Evolutionary conservation across 2,797 vertebrate species (phyloP).

Genomic region (Melanogrammus aeglefinus): DNA sequence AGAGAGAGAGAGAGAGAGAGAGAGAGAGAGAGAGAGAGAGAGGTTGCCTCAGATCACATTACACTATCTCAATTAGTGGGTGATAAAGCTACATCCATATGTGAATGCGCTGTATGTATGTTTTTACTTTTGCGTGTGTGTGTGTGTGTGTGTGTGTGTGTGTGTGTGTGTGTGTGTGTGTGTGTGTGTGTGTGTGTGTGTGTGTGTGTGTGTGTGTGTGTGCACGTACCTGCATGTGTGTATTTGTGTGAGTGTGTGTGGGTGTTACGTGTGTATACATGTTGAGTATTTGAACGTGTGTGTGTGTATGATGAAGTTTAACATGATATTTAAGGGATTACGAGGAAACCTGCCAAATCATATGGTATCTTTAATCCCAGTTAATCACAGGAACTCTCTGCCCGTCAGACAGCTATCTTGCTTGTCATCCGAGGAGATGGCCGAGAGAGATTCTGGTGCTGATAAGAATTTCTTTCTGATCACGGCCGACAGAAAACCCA

Average conservation of each 20-base stretch:
- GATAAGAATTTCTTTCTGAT: neutral
- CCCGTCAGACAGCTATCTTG: conserved; percentile 12
- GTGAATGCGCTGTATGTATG: neutral
- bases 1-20: conserved; percentile 16
- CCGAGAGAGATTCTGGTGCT: neutral
- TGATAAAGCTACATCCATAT: neutral
- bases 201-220: no score
- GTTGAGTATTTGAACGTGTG: neutral
- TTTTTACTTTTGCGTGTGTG: no score
- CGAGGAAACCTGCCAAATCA: conserved; percentile 42
- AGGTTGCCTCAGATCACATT: neutral
- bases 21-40: neutral
- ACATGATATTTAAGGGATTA: conserved; percentile 47
- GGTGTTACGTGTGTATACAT: no score
- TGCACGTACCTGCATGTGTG: no score
- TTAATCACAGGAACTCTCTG: conserved; percentile 60
- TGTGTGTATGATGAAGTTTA: neutral
- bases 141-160: no score
- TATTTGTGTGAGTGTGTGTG: no score
- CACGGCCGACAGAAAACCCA: no score
- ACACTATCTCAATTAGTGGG: neutral
- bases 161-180: neutral
- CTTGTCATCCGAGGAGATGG: neutral
- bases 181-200: neutral
- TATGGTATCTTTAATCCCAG: conserved; percentile 52